phyloP scores from a whole-genome alignment of 92 coral and sea anemone genomes.

The Pocillopora meandrina region DNA sequence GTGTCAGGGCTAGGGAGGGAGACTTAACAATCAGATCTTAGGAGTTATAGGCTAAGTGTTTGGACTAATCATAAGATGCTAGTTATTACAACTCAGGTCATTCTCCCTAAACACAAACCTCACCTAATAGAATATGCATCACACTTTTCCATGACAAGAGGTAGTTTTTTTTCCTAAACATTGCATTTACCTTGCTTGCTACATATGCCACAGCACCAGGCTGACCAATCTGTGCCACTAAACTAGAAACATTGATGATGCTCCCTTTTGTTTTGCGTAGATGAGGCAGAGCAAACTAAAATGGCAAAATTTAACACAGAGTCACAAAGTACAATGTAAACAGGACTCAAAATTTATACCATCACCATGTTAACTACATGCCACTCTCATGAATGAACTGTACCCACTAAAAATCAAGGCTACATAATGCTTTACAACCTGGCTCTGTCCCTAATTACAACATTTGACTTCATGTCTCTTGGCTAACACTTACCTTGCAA shows the following conservation, averaged over 20 bases:
- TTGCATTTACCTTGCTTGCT: conserved; percentile 68
- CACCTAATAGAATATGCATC: not conserved
- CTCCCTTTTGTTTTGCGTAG: conserved; percentile 89
- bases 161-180: not conserved
- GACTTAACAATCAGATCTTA: too few species aligned
- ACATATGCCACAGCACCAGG: conserved; percentile 85
- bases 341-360: not conserved
- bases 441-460: not conserved
- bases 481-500: conserved; percentile 69
- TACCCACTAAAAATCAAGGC: too few species aligned
- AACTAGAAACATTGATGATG: conserved; percentile 90
- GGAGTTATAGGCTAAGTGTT: too few species aligned
- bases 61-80: too few species aligned
- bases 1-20: too few species aligned
- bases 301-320: not conserved
- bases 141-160: not conserved
- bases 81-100: too few species aligned
- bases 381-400: too few species aligned
- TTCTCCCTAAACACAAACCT: not conserved
- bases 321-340: not conserved
- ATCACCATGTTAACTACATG: not conserved
- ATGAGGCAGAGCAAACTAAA: conserved; percentile 80
- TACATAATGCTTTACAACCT: not conserved
- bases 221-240: conserved; percentile 92
- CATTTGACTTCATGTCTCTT: too few species aligned